Percentiles rank a stretch among this genome's conserved stretches.
These are phyloP conservation scores for Lepidotrigona ventralis DNA, from an alignment of 1,140 invertebrate species.

Conservation along the genomic window DNA sequence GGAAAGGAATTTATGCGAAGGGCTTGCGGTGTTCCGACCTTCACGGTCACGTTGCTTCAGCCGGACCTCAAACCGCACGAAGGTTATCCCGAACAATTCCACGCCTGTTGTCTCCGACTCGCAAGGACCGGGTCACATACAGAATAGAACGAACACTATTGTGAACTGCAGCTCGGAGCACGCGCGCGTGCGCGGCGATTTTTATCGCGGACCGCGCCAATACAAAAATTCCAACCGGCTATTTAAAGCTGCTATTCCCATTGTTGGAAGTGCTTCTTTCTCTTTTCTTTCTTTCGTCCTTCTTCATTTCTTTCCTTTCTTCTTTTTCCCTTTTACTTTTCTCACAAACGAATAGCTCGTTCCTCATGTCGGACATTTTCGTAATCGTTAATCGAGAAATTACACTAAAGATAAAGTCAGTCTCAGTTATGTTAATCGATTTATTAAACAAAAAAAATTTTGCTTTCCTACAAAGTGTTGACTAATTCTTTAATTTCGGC, in stretches of 20 bases:
- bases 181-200: slow-evolving; percentile 6
- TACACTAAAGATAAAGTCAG: too few relatives aligned
- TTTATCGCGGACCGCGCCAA: not conserved
- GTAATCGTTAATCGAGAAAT: too few relatives aligned
- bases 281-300: not conserved
- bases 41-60: slow-evolving; percentile 58
- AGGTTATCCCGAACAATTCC: slow-evolving; percentile 50
- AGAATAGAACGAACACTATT: slow-evolving; percentile 29
- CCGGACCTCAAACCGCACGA: slow-evolving; percentile 56
- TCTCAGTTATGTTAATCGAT: too few relatives aligned
- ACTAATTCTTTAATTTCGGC: too few relatives aligned
- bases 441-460: not conserved
- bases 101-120: slow-evolving; percentile 29
- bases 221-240: slow-evolving; percentile 29
- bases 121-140: slow-evolving; percentile 18
- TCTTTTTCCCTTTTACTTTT: too few relatives aligned
- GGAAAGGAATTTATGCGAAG: slow-evolving; percentile 58
- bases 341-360: too few relatives aligned
- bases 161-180: not conserved
- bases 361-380: too few relatives aligned
- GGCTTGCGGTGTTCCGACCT: slow-evolving; percentile 59
- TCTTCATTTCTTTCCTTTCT: too few relatives aligned
- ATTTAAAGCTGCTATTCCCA: slow-evolving; percentile 8
- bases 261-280: not conserved
- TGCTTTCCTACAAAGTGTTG: not conserved